Evolutionary conservation across 2,888 invertebrate species (phyloP).

Genomic region (Sphecodes monilicornis): DNA sequence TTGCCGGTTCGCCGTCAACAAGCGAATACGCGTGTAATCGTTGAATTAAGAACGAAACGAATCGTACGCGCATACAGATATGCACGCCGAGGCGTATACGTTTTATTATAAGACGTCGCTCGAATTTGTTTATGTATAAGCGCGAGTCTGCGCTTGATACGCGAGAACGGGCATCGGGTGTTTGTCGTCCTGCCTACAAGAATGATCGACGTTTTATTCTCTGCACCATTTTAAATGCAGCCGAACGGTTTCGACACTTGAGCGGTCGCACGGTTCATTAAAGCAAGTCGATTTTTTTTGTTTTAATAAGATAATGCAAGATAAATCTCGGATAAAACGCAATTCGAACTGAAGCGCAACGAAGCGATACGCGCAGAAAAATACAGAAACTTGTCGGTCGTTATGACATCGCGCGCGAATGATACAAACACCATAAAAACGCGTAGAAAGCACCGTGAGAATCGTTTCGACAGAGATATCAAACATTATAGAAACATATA

Average conservation of each 20-base stretch:
- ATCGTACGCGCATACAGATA: not conserved
- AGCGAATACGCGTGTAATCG: slow-evolving; percentile 10
- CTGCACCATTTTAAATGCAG: slow-evolving; percentile 23
- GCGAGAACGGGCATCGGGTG: slow-evolving; percentile 17
- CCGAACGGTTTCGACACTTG: slow-evolving; percentile 13
- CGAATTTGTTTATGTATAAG: slow-evolving; percentile 39
- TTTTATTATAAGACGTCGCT: slow-evolving; percentile 32
- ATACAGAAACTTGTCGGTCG: slow-evolving; percentile 41
- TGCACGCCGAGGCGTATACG: not conserved
- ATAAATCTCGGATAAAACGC: not conserved
- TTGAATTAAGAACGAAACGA: slow-evolving; percentile 25
- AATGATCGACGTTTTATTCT: slow-evolving; percentile 44
- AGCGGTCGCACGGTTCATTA: slow-evolving; percentile 10
- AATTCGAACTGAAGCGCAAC: slow-evolving; percentile 6
- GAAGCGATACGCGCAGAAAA: slow-evolving; percentile 28
- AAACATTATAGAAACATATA: not conserved
- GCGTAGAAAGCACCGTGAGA: slow-evolving; percentile 21
- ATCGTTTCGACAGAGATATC: slow-evolving; percentile 5
- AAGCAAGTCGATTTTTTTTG: not conserved
- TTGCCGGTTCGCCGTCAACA: not conserved
- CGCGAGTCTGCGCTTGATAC: slow-evolving; percentile 50
- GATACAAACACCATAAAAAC: slow-evolving; percentile 39
- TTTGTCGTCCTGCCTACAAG: slow-evolving; percentile 19
- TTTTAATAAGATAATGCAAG: not conserved
- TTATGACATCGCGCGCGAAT: slow-evolving; percentile 56